These are phyloP conservation scores for Colistium nudipinnis DNA, from an alignment of 2,113 vertebrate genomes.

Conservation along the genomic window DNA sequence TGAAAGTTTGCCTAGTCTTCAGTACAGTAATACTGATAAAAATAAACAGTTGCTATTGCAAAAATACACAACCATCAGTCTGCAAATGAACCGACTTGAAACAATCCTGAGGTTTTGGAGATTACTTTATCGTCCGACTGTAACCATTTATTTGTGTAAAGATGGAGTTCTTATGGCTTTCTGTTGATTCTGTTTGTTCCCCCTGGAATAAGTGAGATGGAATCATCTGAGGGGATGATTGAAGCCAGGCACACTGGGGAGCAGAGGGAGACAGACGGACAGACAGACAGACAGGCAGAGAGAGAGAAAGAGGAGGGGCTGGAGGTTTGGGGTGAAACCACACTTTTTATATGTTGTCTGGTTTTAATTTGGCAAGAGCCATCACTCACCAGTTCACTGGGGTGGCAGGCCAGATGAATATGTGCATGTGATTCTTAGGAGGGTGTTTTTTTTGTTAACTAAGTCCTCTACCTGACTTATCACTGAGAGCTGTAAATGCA, in stretches of 20 bases:
- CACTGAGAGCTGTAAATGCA: slow-evolving; percentile 14
- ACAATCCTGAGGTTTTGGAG: slow-evolving; percentile 4
- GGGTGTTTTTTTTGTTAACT: slow-evolving; percentile 17
- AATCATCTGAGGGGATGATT: slow-evolving; percentile 69
- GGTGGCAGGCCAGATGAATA: slow-evolving; percentile 74
- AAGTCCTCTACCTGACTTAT: slow-evolving; percentile 33
- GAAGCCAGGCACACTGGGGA: slow-evolving; percentile 67
- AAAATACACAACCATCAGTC: slow-evolving; percentile 18
- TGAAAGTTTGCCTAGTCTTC: not conserved
- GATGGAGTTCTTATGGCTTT: slow-evolving; percentile 43
- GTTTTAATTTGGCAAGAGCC: slow-evolving; percentile 76
- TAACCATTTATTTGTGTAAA: slow-evolving; percentile 50
- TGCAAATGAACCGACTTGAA: slow-evolving; percentile 23
- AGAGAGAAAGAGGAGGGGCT: not conserved
- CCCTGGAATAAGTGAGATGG: slow-evolving; percentile 54
- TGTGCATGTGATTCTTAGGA: slow-evolving; percentile 18
- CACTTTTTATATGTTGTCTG: slow-evolving; percentile 79
- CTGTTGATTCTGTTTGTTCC: slow-evolving; percentile 57
- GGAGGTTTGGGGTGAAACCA: slow-evolving; percentile 67
- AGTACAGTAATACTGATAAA: slow-evolving; percentile 17
- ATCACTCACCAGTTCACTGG: slow-evolving; percentile 78
- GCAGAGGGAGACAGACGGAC: slow-evolving; percentile 55
- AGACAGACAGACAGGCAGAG: slow-evolving; percentile 34
- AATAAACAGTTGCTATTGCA: slow-evolving; percentile 9
- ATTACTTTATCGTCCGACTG: slow-evolving; percentile 24